These are phyloP conservation scores for Hylomyscus alleni DNA, from an alignment of 2,797 vertebrate species.

Conservation along the genomic window DNA sequence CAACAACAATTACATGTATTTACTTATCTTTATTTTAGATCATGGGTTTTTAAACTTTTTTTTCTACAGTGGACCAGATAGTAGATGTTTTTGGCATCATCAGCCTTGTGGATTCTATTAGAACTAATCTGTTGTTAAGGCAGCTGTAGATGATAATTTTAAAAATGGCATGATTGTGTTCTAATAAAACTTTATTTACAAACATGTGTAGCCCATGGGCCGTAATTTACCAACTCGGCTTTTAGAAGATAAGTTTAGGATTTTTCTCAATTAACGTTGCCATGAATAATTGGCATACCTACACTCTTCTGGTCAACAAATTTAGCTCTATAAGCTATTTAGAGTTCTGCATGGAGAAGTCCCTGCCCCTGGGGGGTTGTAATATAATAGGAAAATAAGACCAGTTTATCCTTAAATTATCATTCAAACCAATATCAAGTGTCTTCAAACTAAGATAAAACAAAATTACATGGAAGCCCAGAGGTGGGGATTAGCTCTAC, in stretches of 20 bases:
- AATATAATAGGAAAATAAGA: slow-evolving; percentile 56
- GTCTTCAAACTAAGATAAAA: slow-evolving; percentile 69
- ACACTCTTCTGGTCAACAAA: not conserved
- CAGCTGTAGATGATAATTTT: not conserved
- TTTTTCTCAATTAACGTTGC: slow-evolving; percentile 45
- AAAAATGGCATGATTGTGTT: not conserved
- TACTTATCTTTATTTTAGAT: not conserved
- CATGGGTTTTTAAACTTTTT: not conserved
- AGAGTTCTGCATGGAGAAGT: slow-evolving; percentile 7
- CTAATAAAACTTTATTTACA: slow-evolving; percentile 65
- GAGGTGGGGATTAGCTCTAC: slow-evolving; percentile 46
- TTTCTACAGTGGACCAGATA: not conserved
- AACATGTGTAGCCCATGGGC: slow-evolving; percentile 16
- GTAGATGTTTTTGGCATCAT: slow-evolving; percentile 6
- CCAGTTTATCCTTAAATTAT: slow-evolving; percentile 68
- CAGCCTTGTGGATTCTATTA: not conserved
- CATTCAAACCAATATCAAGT: slow-evolving; percentile 61
- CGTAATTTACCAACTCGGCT: slow-evolving; percentile 15
- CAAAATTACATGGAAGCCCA: slow-evolving; percentile 56
- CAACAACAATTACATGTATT: slow-evolving; percentile 71
- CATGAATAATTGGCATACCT: slow-evolving; percentile 26
- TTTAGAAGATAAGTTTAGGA: slow-evolving; percentile 16
- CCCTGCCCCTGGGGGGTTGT: slow-evolving; percentile 17
- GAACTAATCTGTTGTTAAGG: not conserved
- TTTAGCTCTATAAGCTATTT: slow-evolving; percentile 34